Evolutionary conservation across 2,888 invertebrate genomes (phyloP).

Genomic region (Timema cristinae): DNA sequence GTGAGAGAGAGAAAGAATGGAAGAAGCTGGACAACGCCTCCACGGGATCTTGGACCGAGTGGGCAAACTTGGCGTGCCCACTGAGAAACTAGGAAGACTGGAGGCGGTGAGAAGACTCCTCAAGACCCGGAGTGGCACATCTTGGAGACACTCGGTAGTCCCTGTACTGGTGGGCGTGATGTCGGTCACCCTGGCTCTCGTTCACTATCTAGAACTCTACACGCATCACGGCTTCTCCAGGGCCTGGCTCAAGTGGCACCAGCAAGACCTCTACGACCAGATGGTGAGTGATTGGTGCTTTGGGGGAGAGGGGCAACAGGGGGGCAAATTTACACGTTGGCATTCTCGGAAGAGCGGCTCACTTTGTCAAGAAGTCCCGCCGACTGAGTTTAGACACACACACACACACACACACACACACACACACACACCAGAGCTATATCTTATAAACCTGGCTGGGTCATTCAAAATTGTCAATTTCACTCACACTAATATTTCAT

Average conservation of each 20-base stretch:
- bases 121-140: too few relatives aligned
- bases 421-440: too few relatives aligned
- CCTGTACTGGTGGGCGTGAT: conserved; percentile 28
- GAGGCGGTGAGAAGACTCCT: conserved; percentile 21
- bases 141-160: conserved; percentile 15
- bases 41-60: conserved; percentile 20
- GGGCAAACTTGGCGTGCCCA: conserved; percentile 18
- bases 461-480: too few relatives aligned
- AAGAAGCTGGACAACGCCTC: conserved; percentile 21
- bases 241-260: conserved; percentile 39
- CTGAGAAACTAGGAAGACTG: not conserved
- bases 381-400: too few relatives aligned
- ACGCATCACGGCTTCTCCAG: conserved; percentile 38
- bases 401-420: too few relatives aligned
- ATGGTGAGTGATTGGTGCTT: conserved; percentile 28
- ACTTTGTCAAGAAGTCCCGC: too few relatives aligned
- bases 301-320: too few relatives aligned
- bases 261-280: conserved; percentile 36
- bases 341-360: too few relatives aligned
- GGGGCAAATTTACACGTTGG: too few relatives aligned
- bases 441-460: too few relatives aligned
- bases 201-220: conserved; percentile 38
- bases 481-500: too few relatives aligned
- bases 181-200: conserved; percentile 33
- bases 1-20: not conserved